These are phyloP conservation scores for Ispidina lecontei DNA, from an alignment of 2,797 vertebrate genomes.

Conservation along the genomic window DNA sequence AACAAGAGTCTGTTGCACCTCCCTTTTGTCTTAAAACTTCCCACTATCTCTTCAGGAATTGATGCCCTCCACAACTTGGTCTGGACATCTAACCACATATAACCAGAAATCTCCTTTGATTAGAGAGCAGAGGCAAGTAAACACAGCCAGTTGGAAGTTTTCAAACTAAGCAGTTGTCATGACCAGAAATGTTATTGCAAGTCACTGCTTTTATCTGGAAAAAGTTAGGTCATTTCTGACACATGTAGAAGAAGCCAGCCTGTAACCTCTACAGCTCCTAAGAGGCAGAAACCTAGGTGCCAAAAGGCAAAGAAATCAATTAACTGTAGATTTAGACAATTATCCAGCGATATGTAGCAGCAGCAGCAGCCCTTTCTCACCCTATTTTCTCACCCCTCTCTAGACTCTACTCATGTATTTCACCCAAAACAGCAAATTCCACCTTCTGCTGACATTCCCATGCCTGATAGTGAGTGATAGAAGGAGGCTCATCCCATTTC, in stretches of 20 bases:
- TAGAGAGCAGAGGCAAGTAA: background rate
- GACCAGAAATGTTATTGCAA: background rate
- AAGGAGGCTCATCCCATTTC: background rate
- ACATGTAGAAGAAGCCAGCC: background rate
- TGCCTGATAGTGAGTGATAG: background rate
- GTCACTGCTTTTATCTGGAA: background rate
- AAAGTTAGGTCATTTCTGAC: background rate
- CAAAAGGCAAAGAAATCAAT: background rate
- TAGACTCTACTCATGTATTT: background rate
- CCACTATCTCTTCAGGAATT: background rate
- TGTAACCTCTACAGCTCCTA: background rate
- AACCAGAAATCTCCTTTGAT: background rate
- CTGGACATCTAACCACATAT: background rate
- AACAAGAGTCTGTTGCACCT: background rate
- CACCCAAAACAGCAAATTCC: background rate
- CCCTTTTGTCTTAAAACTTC: background rate
- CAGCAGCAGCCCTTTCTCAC: background rate
- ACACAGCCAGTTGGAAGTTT: background rate
- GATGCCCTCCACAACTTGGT: accelerated
- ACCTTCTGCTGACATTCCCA: background rate
- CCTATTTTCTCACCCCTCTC: background rate
- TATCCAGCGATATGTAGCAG: background rate
- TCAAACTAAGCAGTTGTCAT: background rate
- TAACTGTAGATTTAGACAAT: background rate
- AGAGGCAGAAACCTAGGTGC: background rate